phyloP scores from a whole-genome alignment of 2,113 vertebrate species.

The Polyodon spathula region DNA sequence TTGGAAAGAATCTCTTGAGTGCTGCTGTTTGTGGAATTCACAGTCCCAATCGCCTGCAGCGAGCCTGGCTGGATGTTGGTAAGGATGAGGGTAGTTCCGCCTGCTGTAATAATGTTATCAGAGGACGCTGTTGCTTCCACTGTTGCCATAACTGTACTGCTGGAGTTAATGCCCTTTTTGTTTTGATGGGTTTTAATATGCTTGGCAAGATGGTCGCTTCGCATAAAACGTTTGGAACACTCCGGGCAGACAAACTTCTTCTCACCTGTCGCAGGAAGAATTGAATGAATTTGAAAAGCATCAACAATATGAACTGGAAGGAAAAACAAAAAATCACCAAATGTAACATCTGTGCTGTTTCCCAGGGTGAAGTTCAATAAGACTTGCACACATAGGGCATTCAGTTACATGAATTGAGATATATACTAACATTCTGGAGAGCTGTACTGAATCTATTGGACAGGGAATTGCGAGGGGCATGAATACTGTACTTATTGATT shows the following conservation, averaged over 20 bases:
- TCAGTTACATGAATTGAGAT: too few relatives aligned
- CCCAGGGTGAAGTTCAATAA: too few relatives aligned
- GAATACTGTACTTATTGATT: too few relatives aligned
- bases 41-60: slow-evolving; percentile 83
- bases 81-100: slow-evolving; percentile 96
- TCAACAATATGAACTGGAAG: too few relatives aligned
- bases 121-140: slow-evolving; percentile 77
- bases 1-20: slow-evolving; percentile 94
- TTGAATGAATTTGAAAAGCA: neutral
- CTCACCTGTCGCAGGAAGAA: slow-evolving; percentile 67
- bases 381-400: too few relatives aligned
- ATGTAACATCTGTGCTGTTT: too few relatives aligned
- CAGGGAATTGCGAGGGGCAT: too few relatives aligned
- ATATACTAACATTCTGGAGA: too few relatives aligned
- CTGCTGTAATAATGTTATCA: slow-evolving; percentile 91
- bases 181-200: slow-evolving; percentile 99
- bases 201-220: slow-evolving; percentile 98
- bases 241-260: slow-evolving; percentile 98
- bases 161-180: slow-evolving; percentile 93
- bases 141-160: slow-evolving; percentile 78
- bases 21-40: slow-evolving; percentile 71
- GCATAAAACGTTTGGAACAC: slow-evolving; percentile 98
- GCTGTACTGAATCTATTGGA: too few relatives aligned
- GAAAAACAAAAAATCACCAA: too few relatives aligned
- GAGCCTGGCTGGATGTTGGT: slow-evolving; percentile 95